Base-by-base conservation (phyloP, 1,140 invertebrate genomes). In the Rhyacophila brunnea region DNA sequence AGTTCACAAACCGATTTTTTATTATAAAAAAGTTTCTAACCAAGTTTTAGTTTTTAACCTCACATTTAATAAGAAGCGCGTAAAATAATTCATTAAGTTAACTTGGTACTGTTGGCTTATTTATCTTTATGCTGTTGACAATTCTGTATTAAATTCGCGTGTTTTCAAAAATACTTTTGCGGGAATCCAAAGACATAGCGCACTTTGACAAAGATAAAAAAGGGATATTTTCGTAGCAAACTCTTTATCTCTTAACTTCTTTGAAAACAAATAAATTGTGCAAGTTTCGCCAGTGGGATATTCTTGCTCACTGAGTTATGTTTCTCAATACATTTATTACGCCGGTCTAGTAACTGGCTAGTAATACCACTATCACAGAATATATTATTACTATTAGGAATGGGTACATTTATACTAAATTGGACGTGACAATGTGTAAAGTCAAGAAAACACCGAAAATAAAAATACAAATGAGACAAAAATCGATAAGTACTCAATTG, bases 221-320 rank as follows among this genome's bases (percentile, higher is more conserved):
- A 28, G n/a, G 32, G 13, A 6, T 61, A 49, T 55, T 61, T 55
- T 61, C 47, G 44, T 38, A 13, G 14, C 45, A 19, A 49, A 50
- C 46, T 44, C 40, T 20, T 56, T 61, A 61, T 61, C 51, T 61
- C 20, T n/a, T 35, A 15, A 51, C 38, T 43, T 60, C 43, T 61
- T 61, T 52, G 53, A 61, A 61, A 61, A 61, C 59, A 61, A 61
- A 61, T 56, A 61, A 61, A 61, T 61, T 56, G 46, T 43, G n/a
- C 18, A 40, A 43, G 28, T 52, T 53, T 6, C 19, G 2, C 19
- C 23, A 14, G 13, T 50, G 9, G 13, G 23, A 10, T 23, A 35
- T 23, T 50, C 28, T 1, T 15, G 3, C n/a, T 28, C 32, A 11
- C 28, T 34, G 19, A 52, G 23, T 46, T 55, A 52, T 44, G 34